Conservation (phyloP, 2,113 vertebrate genomes). For the Tachycineta bicolor region DNA sequence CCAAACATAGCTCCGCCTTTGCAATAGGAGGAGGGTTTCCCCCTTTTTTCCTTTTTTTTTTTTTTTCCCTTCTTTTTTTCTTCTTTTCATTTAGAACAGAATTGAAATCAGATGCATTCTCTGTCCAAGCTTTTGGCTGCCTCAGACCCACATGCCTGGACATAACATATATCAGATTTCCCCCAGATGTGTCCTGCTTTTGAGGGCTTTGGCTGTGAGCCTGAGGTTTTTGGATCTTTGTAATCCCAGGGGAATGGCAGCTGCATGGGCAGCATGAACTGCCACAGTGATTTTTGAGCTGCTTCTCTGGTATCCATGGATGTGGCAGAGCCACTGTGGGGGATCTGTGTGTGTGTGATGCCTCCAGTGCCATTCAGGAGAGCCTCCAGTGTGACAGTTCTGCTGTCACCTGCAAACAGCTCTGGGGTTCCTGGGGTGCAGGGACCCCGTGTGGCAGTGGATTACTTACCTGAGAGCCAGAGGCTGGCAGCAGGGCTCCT, state of each 20-base stretch:
- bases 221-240: neutral
- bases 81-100: neutral
- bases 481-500: neutral
- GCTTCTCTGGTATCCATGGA: neutral
- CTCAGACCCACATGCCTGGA: neutral
- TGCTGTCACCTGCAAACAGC: neutral
- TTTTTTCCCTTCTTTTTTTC: neutral
- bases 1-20: neutral
- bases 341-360: neutral
- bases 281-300: neutral
- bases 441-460: fast-evolving
- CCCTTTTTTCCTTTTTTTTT: fast-evolving
- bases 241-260: neutral
- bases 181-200: neutral
- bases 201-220: neutral
- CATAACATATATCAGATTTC: neutral
- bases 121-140: neutral
- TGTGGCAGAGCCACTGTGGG: neutral
- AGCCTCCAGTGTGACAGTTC: neutral
- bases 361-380: neutral
- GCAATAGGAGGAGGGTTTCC: neutral
- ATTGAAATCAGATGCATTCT: neutral
- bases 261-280: neutral
- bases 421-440: neutral
- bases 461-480: neutral